phyloP scores from a whole-genome alignment of 2,888 invertebrate species.

The Lasioglossum leucozonium region DNA sequence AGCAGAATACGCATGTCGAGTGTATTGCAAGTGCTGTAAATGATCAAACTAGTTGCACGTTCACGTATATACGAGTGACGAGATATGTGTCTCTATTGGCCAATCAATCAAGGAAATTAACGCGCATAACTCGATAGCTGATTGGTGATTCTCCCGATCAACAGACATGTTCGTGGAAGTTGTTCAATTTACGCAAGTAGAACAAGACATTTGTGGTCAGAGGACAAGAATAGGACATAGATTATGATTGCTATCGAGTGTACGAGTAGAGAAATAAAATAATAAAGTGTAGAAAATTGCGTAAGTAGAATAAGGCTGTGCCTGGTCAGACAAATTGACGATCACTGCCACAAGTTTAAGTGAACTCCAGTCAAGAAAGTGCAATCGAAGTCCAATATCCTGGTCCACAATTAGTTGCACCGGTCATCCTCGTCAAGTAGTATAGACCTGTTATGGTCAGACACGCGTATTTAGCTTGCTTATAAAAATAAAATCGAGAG shows the following conservation, averaged over 20 bases:
- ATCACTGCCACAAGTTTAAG: neutral
- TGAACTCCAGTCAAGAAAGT: neutral
- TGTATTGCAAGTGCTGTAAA: neutral
- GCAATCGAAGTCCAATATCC: neutral
- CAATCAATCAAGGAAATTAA: constrained; percentile 8
- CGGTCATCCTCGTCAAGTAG: neutral
- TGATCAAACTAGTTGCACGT: neutral
- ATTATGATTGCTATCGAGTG: no score
- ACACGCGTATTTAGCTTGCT: neutral
- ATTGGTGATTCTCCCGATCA: neutral
- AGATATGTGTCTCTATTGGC: neutral
- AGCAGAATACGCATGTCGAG: neutral
- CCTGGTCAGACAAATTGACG: neutral
- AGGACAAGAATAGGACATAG: no score
- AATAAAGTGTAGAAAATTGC: no score
- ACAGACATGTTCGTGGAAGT: neutral
- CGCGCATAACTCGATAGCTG: neutral
- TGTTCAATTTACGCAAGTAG: neutral
- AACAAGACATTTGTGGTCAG: neutral
- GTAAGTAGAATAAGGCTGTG: no score
- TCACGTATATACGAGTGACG: neutral
- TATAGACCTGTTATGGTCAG: neutral
- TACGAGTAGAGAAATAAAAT: no score
- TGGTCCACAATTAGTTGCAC: neutral
- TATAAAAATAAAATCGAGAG: no score